These are phyloP conservation scores for Chlorodrepanis virens DNA, from an alignment of 2,113 vertebrate genomes.

Conservation along the genomic window DNA sequence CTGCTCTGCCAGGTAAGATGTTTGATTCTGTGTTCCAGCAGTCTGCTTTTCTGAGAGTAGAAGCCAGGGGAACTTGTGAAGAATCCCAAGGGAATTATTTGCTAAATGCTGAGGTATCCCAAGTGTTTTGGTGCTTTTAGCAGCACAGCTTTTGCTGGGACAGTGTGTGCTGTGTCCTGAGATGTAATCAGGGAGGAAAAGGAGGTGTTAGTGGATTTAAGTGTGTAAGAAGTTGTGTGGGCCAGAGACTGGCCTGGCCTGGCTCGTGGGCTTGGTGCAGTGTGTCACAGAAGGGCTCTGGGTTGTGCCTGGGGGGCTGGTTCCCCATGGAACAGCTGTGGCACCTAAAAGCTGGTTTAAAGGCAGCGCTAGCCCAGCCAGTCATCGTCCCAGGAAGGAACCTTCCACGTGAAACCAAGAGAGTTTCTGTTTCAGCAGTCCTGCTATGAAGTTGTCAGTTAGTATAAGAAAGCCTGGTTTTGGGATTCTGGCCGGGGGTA, in stretches of 20 bases:
- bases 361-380: neutral
- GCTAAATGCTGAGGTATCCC: neutral
- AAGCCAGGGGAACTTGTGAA: neutral
- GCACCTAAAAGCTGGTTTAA: neutral
- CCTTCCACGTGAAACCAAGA: neutral
- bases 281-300: neutral
- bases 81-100: neutral
- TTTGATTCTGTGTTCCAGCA: neutral
- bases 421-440: neutral
- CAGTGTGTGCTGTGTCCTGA: neutral
- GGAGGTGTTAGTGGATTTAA: neutral
- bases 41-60: neutral
- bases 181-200: neutral
- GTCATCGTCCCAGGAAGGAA: neutral
- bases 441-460: neutral
- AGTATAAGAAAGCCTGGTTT: neutral
- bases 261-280: neutral
- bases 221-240: neutral
- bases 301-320: neutral
- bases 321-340: neutral
- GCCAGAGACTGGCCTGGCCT: neutral
- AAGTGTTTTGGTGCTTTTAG: neutral
- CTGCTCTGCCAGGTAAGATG: neutral
- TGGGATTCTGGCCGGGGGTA: neutral
- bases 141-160: neutral